Percentiles rank a stretch among this genome's conserved stretches.
Evolutionary conservation across 2,797 vertebrate species (phyloP).

Genomic region (Urophycis tenuis): DNA sequence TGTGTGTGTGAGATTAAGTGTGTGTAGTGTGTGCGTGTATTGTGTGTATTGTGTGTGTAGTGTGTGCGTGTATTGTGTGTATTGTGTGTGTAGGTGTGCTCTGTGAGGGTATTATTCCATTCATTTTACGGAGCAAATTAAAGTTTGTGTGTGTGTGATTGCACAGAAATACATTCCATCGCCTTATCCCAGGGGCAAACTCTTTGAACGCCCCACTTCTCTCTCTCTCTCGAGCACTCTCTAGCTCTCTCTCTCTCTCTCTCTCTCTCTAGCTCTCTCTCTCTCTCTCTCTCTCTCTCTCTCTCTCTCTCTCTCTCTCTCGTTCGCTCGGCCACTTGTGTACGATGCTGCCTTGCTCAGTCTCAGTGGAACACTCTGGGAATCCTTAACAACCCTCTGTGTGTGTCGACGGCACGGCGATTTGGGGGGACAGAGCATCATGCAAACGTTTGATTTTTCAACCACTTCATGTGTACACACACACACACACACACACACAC

Average conservation of each 20-base stretch:
- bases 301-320: neutral
- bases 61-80: neutral
- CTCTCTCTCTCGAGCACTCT: neutral
- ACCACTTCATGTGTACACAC: too few species aligned
- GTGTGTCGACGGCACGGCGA: neutral
- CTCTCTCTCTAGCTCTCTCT: neutral
- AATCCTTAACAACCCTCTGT: neutral
- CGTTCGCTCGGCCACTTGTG: neutral
- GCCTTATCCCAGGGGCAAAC: neutral
- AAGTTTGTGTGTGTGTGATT: neutral
- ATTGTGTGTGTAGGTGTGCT: neutral
- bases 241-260: neutral
- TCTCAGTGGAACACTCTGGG: neutral
- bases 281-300: conserved; percentile 1
- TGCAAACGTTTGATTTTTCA: too few species aligned
- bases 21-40: neutral
- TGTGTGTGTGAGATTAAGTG: neutral
- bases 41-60: neutral
- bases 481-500: too few species aligned
- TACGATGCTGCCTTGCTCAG: neutral
- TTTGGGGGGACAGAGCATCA: too few species aligned
- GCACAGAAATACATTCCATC: too few species aligned
- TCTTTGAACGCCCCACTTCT: neutral
- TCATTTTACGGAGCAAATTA: too few species aligned
- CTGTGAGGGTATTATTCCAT: too few species aligned